A percentile compares a stretch with the other conserved stretches of the same genome.
Conservation (phyloP, 2,113 vertebrate genomes). For the Sialia sialis region DNA sequence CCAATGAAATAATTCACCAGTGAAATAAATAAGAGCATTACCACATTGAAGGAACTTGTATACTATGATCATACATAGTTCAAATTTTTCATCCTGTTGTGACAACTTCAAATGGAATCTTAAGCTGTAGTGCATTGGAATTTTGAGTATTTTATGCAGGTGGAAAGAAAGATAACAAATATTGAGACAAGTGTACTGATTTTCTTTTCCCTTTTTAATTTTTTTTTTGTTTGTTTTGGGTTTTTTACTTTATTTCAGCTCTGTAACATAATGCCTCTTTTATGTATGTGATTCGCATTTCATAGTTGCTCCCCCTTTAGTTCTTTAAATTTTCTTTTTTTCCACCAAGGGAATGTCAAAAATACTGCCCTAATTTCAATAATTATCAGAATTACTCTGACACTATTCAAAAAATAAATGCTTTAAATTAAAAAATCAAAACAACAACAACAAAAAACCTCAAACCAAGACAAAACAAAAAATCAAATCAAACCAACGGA, state of each 20-base stretch:
- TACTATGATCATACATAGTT: background rate
- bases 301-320: background rate
- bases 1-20: background rate
- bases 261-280: background rate
- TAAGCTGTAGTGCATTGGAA: background rate
- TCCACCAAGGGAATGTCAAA: background rate
- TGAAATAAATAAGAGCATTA: background rate
- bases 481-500: background rate
- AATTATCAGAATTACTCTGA: background rate
- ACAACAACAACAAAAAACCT: accelerated
- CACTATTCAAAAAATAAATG: background rate
- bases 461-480: accelerated
- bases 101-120: background rate
- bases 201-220: background rate
- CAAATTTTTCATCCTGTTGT: background rate
- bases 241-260: background rate
- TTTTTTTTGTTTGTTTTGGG: accelerated
- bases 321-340: background rate
- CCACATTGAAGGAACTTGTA: background rate
- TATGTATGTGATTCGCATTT: background rate
- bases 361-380: background rate
- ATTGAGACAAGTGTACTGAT: background rate
- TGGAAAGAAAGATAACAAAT: background rate
- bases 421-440: background rate
- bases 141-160: background rate